phyloP scores from a whole-genome alignment of 2,888 invertebrate genomes.

The Chrysotoxum bicinctum region DNA sequence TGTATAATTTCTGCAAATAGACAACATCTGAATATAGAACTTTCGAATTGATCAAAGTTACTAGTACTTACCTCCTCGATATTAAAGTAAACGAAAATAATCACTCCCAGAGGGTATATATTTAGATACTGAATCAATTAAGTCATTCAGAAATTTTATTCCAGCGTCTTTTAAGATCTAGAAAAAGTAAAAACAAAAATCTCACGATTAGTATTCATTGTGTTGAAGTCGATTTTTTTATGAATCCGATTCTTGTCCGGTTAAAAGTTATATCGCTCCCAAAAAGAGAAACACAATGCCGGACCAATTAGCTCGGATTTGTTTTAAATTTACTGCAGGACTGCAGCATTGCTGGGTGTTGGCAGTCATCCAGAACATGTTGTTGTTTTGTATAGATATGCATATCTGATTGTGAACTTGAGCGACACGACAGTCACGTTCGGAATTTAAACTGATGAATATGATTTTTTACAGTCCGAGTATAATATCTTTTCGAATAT shows the following conservation, averaged over 20 bases:
- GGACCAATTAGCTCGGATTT: constrained; percentile 53
- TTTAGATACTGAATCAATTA: too few species aligned
- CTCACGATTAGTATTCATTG: neutral
- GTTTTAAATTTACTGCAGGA: constrained; percentile 29
- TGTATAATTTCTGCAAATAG: too few species aligned
- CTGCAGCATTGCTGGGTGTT: constrained; percentile 21
- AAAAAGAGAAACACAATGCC: neutral
- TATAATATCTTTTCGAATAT: neutral
- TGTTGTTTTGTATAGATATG: neutral
- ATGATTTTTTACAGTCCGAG: neutral
- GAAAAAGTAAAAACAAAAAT: too few species aligned
- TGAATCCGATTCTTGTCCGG: neutral
- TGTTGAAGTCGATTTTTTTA: neutral
- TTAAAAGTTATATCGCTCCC: neutral
- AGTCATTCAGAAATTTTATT: too few species aligned
- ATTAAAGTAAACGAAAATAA: too few species aligned
- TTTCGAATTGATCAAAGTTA: too few species aligned
- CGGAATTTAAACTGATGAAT: constrained; percentile 11
- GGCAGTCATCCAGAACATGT: constrained; percentile 33
- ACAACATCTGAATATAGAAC: too few species aligned
- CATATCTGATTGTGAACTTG: constrained; percentile 36
- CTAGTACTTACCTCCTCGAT: too few species aligned
- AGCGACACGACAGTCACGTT: constrained; percentile 48
- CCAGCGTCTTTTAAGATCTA: too few species aligned
- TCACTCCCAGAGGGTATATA: too few species aligned